Base-by-base conservation (phyloP, 2,888 invertebrate genomes). In the Andrena trimmerana region DNA sequence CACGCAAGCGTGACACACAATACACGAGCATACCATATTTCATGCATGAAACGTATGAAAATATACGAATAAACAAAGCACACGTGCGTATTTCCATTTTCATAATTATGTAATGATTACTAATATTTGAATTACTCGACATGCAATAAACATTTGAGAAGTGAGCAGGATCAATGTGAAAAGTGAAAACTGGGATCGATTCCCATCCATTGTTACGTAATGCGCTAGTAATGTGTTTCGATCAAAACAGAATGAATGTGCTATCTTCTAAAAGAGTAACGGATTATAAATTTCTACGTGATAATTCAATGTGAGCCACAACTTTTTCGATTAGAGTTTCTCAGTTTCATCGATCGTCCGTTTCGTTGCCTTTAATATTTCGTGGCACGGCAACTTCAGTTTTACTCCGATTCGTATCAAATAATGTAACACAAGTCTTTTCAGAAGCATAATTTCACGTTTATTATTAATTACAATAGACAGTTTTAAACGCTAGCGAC, bases 1-100 rank as follows among this genome's bases (percentile, higher is more conserved):
- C 88, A 87, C 83, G 88, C 81, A 86, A 88, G 86, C 82, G 82
- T 85, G 85, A 90, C 83, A 91, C 89, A 86, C 88, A 90, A 92
- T 90, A 90, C 79, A 83, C 86, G 79, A 89, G 81, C 42, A 82
- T 91, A 91, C 87, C 81, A 83, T 90, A 88, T 91, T 92, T 92
- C 92, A 92, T 88, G 90, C 90, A 78, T 90, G 80, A 91, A 90
- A 90, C 83, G 8, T 81, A 59, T 63, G 62, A 62, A 65, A 85
- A 84, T 65, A 70, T 67, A 65, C 83, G 77, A 86, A 88, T 85
- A 69, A 65, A 72, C 69, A 82, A 80, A 73, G 16, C 63, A 27
- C 50, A 24, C 42, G 36, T 73, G 50, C 68, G 63, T 54, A 24
- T 27, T 10, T 68, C 60, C 6, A 54, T 54, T 31, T 57, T 60